Conservation (phyloP, 2,888 invertebrate genomes). For the Phengaris alcon region DNA sequence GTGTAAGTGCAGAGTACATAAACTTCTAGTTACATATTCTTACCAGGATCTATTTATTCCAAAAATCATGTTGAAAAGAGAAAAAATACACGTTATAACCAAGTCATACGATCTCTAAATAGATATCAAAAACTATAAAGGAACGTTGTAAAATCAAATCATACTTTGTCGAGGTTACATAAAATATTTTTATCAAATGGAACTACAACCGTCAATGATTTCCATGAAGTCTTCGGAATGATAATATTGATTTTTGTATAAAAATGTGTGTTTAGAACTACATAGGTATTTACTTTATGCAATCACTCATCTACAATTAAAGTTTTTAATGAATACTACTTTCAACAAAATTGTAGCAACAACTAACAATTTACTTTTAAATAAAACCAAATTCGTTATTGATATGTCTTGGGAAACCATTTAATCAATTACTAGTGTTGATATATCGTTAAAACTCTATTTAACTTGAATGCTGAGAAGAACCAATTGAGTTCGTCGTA, state of each 20-base stretch:
- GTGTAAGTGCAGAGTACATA: slow-evolving; percentile 25
- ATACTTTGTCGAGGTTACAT: neutral
- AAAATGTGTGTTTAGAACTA: neutral
- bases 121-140: neutral
- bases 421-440: neutral
- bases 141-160: slow-evolving; percentile 1
- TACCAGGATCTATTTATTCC: slow-evolving; percentile 29
- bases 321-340: neutral
- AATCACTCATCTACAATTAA: neutral
- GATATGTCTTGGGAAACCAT: neutral
- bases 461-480: neutral
- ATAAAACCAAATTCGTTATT: neutral
- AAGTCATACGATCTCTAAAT: slow-evolving; percentile 11
- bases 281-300: neutral
- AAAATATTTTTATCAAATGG: neutral
- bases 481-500: neutral
- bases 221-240: slow-evolving; percentile 9
- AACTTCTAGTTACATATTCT: slow-evolving; percentile 27
- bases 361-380: neutral
- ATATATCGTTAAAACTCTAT: slow-evolving; percentile 3
- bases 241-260: neutral
- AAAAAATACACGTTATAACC: slow-evolving; percentile 27
- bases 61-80: slow-evolving; percentile 27
- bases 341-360: neutral
- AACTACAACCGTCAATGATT: neutral